Evolutionary conservation across 2,113 vertebrate species (phyloP).

Genomic region (Nyctibius bracteatus): DNA sequence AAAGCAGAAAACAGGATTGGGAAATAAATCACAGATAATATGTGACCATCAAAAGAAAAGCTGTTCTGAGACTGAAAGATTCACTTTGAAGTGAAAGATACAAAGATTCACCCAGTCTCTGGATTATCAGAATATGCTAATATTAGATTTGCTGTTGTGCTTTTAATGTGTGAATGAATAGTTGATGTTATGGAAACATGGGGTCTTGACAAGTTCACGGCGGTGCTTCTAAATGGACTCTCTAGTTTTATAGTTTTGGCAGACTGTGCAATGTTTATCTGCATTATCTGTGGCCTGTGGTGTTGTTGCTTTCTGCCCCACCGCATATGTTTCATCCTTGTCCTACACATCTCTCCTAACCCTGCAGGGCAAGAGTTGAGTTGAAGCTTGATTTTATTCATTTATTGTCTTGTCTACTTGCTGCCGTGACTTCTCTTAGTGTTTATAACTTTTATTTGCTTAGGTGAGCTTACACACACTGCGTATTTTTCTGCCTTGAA

Average conservation of each 20-base stretch:
- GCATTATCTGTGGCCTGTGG: neutral
- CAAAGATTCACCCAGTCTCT: neutral
- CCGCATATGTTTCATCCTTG: rapidly evolving
- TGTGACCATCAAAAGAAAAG: neutral
- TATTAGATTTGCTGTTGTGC: neutral
- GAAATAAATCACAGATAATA: neutral
- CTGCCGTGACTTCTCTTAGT: neutral
- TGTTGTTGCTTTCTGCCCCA: rapidly evolving
- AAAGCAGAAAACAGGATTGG: neutral
- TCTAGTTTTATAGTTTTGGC: neutral
- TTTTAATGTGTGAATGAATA: neutral
- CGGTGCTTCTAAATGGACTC: neutral
- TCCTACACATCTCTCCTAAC: neutral
- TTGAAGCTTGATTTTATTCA: neutral
- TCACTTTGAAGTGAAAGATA: neutral
- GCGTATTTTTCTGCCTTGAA: neutral
- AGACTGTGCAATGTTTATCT: neutral
- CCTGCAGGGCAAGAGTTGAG: neutral
- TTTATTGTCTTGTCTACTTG: neutral
- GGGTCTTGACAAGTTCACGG: neutral
- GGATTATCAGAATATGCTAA: neutral
- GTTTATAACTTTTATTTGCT: neutral
- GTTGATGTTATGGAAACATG: neutral
- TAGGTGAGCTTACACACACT: neutral
- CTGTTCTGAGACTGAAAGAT: neutral